Percentiles rank a stretch among this genome's conserved stretches.
Conservation (phyloP, 2,113 vertebrate species). For the Haliaeetus leucogaster region DNA sequence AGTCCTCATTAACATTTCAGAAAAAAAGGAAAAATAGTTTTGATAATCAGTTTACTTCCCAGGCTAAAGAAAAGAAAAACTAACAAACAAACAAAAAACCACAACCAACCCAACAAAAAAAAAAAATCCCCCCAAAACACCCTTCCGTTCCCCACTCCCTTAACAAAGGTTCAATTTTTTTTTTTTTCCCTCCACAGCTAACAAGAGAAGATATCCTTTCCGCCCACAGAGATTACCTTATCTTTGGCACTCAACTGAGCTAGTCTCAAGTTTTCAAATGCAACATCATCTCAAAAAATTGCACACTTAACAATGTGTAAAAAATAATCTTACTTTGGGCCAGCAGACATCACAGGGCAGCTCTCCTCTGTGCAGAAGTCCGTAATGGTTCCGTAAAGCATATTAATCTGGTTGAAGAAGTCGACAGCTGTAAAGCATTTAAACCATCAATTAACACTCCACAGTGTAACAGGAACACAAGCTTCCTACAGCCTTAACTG, state of each 20-base stretch:
- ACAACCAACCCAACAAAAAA: background rate
- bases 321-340: conserved; percentile 78
- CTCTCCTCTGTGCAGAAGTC: conserved; percentile 88
- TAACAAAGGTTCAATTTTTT: background rate
- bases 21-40: background rate
- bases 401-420: conserved; percentile 91
- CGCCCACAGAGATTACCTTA: background rate
- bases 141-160: background rate
- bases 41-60: background rate
- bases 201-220: background rate
- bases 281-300: background rate
- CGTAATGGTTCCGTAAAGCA: conserved; percentile 88
- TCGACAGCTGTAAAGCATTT: conserved; percentile 79
- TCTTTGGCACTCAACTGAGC: background rate
- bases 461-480: background rate
- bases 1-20: background rate
- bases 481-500: background rate
- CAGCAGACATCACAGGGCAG: conserved; percentile 86
- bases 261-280: background rate
- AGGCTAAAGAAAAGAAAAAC: background rate
- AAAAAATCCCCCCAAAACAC: fast-evolving
- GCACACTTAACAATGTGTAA: fast-evolving
- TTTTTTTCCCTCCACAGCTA: background rate
- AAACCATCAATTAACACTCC: background rate
- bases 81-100: background rate